Evolutionary conservation across 2,888 invertebrate species (phyloP).

Genomic region (Coelogynopora nodosa): DNA sequence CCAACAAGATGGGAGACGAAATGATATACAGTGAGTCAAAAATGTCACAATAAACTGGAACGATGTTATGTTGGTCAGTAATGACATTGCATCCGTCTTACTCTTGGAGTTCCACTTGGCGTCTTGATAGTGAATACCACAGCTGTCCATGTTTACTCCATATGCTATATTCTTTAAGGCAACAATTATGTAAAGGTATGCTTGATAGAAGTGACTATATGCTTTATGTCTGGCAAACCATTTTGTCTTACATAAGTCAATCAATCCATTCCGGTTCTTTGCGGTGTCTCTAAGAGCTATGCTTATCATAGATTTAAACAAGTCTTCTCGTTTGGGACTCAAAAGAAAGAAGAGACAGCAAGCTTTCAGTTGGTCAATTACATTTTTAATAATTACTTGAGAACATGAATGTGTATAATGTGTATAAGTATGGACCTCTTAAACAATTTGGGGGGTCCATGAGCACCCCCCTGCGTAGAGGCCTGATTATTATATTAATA

Average conservation of each 20-base stretch:
- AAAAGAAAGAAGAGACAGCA: neutral
- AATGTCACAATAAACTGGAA: neutral
- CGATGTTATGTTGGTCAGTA: neutral
- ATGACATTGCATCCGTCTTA: neutral
- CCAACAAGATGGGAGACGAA: neutral
- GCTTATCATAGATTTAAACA: neutral
- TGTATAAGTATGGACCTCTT: neutral
- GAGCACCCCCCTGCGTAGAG: neutral
- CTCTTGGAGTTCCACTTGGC: constrained; percentile 1
- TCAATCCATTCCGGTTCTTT: constrained; percentile 15
- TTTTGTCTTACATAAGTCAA: constrained; percentile 44
- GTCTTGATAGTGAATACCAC: constrained; percentile 23
- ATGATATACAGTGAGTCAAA: neutral
- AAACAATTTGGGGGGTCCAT: neutral
- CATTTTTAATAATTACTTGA: neutral
- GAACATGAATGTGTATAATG: neutral
- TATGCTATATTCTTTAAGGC: constrained; percentile 40
- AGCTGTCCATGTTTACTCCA: constrained; percentile 1
- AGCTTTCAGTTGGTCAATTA: neutral
- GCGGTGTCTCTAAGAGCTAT: constrained; percentile 15
- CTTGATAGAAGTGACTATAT: constrained; percentile 45
- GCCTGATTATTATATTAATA: no score
- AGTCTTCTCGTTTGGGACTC: neutral
- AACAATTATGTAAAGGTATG: constrained; percentile 37
- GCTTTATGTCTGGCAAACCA: constrained; percentile 42